Percentiles rank a stretch among this genome's conserved stretches.
phyloP scores from a whole-genome alignment of 2,888 invertebrate species.

The Drosophila greeni region DNA sequence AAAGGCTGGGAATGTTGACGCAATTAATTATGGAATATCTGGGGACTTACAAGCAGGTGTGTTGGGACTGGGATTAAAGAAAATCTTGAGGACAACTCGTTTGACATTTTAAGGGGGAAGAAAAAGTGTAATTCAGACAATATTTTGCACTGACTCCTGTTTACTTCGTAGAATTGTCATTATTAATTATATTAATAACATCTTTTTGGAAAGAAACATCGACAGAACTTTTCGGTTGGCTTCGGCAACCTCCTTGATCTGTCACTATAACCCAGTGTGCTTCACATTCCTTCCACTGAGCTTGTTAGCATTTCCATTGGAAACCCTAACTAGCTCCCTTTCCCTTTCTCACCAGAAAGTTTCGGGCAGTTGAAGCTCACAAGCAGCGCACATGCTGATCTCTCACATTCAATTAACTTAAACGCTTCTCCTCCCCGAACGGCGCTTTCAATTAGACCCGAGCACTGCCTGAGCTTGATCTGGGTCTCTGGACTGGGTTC shows the following conservation, averaged over 20 bases:
- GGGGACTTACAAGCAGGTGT: background rate
- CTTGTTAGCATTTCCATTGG: background rate
- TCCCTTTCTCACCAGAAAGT: slow-evolving; percentile 10
- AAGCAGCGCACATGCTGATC: slow-evolving; percentile 32
- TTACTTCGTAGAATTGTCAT: no score
- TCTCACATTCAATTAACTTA: slow-evolving; percentile 62
- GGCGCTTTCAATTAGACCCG: slow-evolving; percentile 65
- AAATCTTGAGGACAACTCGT: background rate
- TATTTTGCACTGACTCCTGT: no score
- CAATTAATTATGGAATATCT: slow-evolving; percentile 59
- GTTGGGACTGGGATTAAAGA: background rate
- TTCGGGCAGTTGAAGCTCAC: slow-evolving; percentile 30
- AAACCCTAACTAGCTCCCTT: background rate
- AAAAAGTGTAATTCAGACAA: background rate
- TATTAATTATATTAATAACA: no score
- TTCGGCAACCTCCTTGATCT: background rate
- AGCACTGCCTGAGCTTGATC: slow-evolving; percentile 18
- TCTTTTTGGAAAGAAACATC: no score
- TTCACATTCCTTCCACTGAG: no score
- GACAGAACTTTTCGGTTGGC: background rate
- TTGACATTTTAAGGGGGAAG: no score
- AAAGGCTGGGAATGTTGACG: slow-evolving; percentile 45
- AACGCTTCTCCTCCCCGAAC: slow-evolving; percentile 58
- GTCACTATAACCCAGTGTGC: background rate
- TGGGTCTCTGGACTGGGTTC: background rate